Conservation (phyloP, 1,140 invertebrate species). For the Lucilia cuprina region DNA sequence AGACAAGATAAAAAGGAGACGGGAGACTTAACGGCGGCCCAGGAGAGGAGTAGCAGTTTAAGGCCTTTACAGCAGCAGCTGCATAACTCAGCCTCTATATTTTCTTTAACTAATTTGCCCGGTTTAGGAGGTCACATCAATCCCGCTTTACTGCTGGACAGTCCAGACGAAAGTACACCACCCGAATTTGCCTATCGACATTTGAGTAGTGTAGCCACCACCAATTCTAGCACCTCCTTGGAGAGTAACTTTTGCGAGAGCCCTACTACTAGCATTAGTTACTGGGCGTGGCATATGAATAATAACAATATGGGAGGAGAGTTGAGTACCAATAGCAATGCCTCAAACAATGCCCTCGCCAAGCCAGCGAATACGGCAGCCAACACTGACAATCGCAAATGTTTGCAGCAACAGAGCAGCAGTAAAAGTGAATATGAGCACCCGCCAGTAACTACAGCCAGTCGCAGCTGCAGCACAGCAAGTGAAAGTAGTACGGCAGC, state of each 20-base stretch:
- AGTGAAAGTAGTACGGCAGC: constrained; percentile 59
- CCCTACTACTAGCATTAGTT: constrained; percentile 51
- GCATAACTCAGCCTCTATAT: constrained; percentile 40
- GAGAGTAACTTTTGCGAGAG: constrained; percentile 54
- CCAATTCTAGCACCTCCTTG: constrained; percentile 56
- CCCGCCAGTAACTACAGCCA: constrained; percentile 38
- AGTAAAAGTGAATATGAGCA: constrained; percentile 39
- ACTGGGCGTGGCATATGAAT: constrained; percentile 47
- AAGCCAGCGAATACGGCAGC: background rate
- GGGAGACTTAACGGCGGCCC: background rate
- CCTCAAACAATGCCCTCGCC: background rate
- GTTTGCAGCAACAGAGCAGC: constrained; percentile 34
- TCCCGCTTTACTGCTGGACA: constrained; percentile 54
- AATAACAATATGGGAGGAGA: constrained; percentile 53
- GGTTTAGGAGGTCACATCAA: constrained; percentile 52
- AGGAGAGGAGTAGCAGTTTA: constrained; percentile 15
- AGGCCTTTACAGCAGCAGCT: constrained; percentile 22
- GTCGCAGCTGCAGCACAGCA: constrained; percentile 56
- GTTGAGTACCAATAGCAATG: constrained; percentile 45
- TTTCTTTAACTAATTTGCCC: constrained; percentile 47
- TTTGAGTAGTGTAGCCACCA: constrained; percentile 57
- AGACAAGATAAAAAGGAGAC: constrained; percentile 12
- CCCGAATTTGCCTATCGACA: constrained; percentile 58
- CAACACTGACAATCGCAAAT: background rate
- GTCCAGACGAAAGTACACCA: constrained; percentile 58